Base-by-base conservation (phyloP, 2,888 invertebrate genomes). In the Stenodera caucasica region DNA sequence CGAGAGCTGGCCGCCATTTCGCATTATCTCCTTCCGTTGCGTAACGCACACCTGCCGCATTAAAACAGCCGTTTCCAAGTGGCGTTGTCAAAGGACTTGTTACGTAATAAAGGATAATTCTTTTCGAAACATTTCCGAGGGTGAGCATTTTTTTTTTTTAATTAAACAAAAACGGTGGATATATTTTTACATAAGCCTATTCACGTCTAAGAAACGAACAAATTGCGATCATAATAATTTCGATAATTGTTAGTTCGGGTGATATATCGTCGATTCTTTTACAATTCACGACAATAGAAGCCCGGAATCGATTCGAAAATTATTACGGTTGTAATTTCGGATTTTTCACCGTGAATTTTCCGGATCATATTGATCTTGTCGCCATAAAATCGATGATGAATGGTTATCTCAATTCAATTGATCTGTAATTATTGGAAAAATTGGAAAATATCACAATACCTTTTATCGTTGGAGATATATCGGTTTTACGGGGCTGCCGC, bases 11-110 rank as follows among this genome's bases (percentile, higher is more conserved):
- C 61, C 26, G 30, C 12, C 55, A 45, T 45, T 52, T 58, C 61
- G 55, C 51, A 61, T 61, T 61, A 61, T 61, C 57, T 61, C 55
- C 52, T 57, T 57, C 52, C 58, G 58, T 61, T 58, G 55, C 49
- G 45, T 61, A 53, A 61, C 23, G 49, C 55, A 49, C 61, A 61
- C 55, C 61, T 61, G 61, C 57, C 54, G 53, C 57, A 40, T 55
- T 53, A 51, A 58, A 61, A 55, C 53, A 55, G 52, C 54, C 51
- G 56, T 51, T 53, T 55, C 49, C 55, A 33, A 55, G 32, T 55
- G 32, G 45, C 29, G 26, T 59, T 55, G 29, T 52, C 52, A 9
- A 8, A 18, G 50, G 37, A 58, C 32, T 49, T 58, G 50, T 58
- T 58, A 58, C 50, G 49, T 32, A 49, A 21, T 49, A 54, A 58